A percentile compares a stretch with the other conserved stretches of the same genome.
phyloP scores from a whole-genome alignment of 2,797 vertebrate genomes.

The Lepidocolaptes lacrymiger region DNA sequence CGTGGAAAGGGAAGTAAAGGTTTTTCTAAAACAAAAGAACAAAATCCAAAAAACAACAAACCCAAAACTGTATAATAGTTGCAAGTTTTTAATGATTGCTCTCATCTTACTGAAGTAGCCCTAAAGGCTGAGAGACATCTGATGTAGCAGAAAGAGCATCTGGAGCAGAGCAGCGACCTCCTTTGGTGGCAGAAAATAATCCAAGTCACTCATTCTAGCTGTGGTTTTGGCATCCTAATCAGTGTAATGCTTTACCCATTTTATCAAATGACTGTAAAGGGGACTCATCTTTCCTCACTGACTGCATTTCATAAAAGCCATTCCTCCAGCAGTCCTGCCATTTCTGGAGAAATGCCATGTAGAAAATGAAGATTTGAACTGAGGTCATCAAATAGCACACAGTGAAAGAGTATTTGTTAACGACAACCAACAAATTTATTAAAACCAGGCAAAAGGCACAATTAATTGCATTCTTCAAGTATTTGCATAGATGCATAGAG shows the following conservation, averaged over 20 bases:
- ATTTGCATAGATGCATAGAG: constrained; percentile 88
- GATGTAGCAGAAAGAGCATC: not conserved
- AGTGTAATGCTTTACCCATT: not conserved
- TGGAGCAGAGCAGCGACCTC: constrained; percentile 15
- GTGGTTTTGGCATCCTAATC: not conserved
- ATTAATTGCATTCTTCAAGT: constrained; percentile 80
- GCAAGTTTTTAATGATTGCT: not conserved
- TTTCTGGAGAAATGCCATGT: not conserved
- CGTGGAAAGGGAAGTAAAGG: constrained; percentile 10
- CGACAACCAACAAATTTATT: constrained; percentile 75
- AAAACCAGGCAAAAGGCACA: constrained; percentile 83
- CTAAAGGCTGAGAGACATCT: not conserved
- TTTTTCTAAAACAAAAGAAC: not conserved
- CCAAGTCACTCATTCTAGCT: not conserved
- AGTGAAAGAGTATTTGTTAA: not conserved
- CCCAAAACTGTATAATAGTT: not conserved
- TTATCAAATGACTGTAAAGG: not conserved
- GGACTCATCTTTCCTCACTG: not conserved
- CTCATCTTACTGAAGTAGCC: accelerated
- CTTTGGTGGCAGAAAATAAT: constrained; percentile 23
- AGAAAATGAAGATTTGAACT: not conserved
- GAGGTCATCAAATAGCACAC: not conserved
- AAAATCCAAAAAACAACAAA: too few species aligned
- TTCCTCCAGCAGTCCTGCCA: not conserved
- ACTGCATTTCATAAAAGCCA: not conserved